These are phyloP conservation scores for Drosophila pandora DNA, from an alignment of 1,140 invertebrate species.

Conservation along the genomic window DNA sequence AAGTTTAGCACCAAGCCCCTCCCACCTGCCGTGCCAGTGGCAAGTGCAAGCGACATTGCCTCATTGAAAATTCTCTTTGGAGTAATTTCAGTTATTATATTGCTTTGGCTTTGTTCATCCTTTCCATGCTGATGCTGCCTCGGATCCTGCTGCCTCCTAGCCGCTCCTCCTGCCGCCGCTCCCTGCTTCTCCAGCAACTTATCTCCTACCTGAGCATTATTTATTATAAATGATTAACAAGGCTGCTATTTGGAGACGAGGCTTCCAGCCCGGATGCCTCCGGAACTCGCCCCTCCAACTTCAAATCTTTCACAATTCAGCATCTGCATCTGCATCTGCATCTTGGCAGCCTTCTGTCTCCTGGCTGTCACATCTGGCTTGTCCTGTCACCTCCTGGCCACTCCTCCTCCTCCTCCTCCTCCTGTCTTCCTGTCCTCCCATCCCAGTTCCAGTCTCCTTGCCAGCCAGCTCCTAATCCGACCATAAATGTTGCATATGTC, in stretches of 20 bases:
- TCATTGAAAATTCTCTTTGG: conserved; percentile 78
- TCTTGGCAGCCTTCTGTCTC: conserved; percentile 11
- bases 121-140: conserved; percentile 18
- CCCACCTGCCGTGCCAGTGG: conserved; percentile 15
- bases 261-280: conserved; percentile 10
- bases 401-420: background rate
- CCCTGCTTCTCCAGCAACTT: conserved; percentile 47
- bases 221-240: conserved; percentile 81
- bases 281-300: background rate
- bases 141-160: conserved; percentile 24
- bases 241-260: conserved; percentile 51
- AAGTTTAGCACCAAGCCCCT: conserved; percentile 1
- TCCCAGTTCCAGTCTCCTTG: background rate
- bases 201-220: conserved; percentile 72
- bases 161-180: conserved; percentile 22
- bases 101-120: conserved; percentile 73
- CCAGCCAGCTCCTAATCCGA: conserved; percentile 45
- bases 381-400: conserved; percentile 34
- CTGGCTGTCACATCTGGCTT: conserved; percentile 36
- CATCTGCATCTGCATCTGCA: conserved; percentile 9
- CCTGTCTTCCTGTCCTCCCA: background rate
- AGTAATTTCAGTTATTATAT: conserved; percentile 81
- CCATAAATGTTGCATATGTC: conserved; percentile 69
- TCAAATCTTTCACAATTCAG: conserved; percentile 3
- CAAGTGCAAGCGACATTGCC: conserved; percentile 53